Conservation (phyloP, 2,113 vertebrate species). For the Columba janthina region DNA sequence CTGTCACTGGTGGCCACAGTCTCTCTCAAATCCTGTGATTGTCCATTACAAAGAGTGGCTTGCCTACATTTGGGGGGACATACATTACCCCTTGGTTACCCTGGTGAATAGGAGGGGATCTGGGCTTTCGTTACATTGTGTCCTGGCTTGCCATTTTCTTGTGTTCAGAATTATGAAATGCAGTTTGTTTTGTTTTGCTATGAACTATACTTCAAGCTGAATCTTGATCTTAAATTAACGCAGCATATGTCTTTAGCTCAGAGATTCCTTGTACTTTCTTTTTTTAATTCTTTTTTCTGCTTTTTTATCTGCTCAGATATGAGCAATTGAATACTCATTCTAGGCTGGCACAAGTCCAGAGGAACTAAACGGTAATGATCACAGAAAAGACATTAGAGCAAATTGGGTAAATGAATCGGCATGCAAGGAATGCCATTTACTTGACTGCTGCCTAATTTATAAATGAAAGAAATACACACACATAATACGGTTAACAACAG, state of each 20-base stretch:
- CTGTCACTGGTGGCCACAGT: neutral
- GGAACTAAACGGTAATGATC: neutral
- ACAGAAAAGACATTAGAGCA: neutral
- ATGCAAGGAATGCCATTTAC: neutral
- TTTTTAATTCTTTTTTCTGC: neutral
- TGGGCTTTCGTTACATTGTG: neutral
- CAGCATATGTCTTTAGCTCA: neutral
- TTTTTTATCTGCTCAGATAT: neutral
- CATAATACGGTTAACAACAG: neutral
- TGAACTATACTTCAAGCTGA: neutral
- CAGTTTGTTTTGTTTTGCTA: neutral
- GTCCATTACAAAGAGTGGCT: neutral
- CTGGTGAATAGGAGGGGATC: neutral
- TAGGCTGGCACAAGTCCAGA: neutral
- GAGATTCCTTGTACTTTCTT: neutral
- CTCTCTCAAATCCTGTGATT: neutral
- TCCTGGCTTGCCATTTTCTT: neutral
- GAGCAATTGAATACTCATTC: neutral
- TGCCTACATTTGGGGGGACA: neutral
- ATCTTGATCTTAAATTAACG: neutral
- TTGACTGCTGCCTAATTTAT: neutral
- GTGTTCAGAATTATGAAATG: neutral
- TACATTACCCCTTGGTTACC: fast-evolving
- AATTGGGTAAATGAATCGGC: neutral
- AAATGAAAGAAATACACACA: neutral